Evolutionary conservation across 2,797 vertebrate species (phyloP).

Genomic region (Octomys mimax): DNA sequence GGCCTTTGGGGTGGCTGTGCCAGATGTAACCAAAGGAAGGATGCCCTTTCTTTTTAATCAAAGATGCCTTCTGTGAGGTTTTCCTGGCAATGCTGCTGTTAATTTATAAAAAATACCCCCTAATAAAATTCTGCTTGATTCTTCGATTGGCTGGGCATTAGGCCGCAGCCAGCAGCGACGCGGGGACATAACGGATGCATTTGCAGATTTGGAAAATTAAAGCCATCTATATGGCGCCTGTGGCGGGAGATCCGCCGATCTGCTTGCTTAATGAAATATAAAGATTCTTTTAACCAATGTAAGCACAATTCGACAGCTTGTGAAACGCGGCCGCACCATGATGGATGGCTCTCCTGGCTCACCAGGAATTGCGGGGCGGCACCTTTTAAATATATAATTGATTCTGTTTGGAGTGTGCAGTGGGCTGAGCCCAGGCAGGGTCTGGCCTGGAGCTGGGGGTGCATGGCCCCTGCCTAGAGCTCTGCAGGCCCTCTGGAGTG

Average conservation of each 20-base stretch:
- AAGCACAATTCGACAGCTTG: conserved; percentile 94
- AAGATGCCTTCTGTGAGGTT: conserved; percentile 60
- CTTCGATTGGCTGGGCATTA: conserved; percentile 85
- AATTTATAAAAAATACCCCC: conserved; percentile 85
- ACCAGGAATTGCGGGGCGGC: conserved; percentile 90
- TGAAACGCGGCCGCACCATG: conserved; percentile 89
- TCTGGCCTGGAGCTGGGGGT: conserved; percentile 68
- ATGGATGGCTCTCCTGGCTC: conserved; percentile 91
- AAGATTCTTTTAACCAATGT: conserved; percentile 94
- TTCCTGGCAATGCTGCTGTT: conserved; percentile 80
- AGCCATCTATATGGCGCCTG: conserved; percentile 91
- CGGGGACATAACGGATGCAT: conserved; percentile 91
- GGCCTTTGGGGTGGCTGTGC: not conserved
- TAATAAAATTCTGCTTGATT: conserved; percentile 87
- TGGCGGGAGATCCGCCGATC: conserved; percentile 92
- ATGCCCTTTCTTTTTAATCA: conserved; percentile 69
- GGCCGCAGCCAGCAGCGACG: conserved; percentile 87
- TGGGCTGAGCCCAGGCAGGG: conserved; percentile 77
- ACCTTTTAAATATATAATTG: conserved; percentile 93
- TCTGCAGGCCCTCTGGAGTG: not conserved
- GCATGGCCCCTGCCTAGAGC: conserved; percentile 42
- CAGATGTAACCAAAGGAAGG: conserved; percentile 29
- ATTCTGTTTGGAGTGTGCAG: conserved; percentile 87
- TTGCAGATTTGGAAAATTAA: conserved; percentile 92
- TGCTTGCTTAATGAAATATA: conserved; percentile 94